Conservation (phyloP, 2,113 vertebrate species). For the Zapornia atra region DNA sequence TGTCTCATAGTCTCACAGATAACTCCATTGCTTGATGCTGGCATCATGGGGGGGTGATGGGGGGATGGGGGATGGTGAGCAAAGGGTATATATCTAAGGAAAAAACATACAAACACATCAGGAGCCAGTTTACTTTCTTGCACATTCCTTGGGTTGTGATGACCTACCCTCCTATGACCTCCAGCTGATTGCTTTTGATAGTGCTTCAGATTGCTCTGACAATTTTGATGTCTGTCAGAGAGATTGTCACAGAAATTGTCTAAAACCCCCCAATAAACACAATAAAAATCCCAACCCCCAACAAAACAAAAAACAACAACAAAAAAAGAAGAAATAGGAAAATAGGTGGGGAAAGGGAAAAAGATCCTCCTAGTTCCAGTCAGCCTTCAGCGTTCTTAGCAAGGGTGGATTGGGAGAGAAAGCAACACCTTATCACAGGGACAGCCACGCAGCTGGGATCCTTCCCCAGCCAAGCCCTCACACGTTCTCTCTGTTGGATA, state of each 20-base stretch:
- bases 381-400: neutral
- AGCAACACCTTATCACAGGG: neutral
- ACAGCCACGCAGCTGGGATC: neutral
- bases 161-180: neutral
- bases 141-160: neutral
- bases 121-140: neutral
- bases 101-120: neutral
- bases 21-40: neutral
- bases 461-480: neutral
- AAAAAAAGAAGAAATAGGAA: neutral
- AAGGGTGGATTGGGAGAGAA: neutral
- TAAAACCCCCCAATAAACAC: neutral
- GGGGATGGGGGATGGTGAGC: neutral
- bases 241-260: neutral
- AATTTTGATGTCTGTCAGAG: neutral
- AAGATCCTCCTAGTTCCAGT: neutral
- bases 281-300: no score
- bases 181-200: neutral
- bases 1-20: neutral
- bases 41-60: rapidly evolving
- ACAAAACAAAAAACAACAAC: no score
- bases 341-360: neutral
- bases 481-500: neutral
- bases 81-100: neutral
- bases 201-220: neutral